Evolutionary conservation across 1,140 invertebrate genomes (phyloP), one percentile per base, ranked within the genome.

Genomic region (Drosophila parvula): DNA sequence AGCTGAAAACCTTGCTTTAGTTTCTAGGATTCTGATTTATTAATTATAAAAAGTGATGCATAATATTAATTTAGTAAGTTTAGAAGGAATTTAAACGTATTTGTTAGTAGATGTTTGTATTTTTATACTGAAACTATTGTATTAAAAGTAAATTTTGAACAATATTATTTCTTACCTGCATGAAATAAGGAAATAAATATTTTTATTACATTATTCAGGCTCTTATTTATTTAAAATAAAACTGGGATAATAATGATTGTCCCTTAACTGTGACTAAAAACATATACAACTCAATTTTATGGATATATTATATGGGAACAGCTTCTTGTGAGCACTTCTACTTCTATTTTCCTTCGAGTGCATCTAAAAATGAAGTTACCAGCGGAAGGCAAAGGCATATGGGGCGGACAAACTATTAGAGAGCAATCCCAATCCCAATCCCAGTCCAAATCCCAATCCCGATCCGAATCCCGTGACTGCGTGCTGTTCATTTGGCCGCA

Each of bases 401-500:
- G 65, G 65, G 51, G 62, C 75, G 62, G 82, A 48, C 79, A 86
- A 79, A 82, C 82, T 85, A 86, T 81, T 85, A 85, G 78, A 53
- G 63, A 75, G 82, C 82, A 86, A 75, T 86, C 51, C 51, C 50
- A 53, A 36, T 51, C 48, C 48, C 30, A 22, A 14, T 14, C 18
- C 32, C 34, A 38, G 34, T 55, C 18, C 51, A 14, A 55, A 38
- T 36, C 51, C 51, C 32, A 53, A 53, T 53, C 51, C 51, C 51
- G 18, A 38, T 55, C 12, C 34, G 18, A 55, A 6, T 55, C 69
- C 65, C 81, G 81, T 73, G 62, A 69, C 77, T 80, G 67, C 74
- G 58, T 53, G 51, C 69, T 90, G 84, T 88, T 84, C 84, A 88
- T 89, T 89, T 89, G 73, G 84, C 77, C 77, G 65, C 84, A 80